Evolutionary conservation across 2,113 vertebrate species (phyloP).

Genomic region (Pangasianodon hypophthalmus): DNA sequence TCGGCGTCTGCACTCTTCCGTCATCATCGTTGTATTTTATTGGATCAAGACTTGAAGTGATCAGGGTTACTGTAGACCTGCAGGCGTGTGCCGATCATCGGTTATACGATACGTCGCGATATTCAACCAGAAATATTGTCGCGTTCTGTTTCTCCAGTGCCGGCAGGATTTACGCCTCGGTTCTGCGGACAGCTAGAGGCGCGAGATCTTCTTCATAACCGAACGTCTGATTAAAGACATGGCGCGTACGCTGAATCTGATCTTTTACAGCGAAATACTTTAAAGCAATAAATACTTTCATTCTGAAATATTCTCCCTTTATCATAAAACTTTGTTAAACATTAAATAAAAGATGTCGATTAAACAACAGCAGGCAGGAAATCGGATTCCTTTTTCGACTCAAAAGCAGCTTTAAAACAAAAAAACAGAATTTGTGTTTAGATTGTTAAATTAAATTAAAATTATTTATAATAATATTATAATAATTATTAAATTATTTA

Average conservation of each 20-base stretch:
- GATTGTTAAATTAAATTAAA: no score
- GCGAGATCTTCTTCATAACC: neutral
- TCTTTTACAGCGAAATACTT: neutral
- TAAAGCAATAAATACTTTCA: neutral
- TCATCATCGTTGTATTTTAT: slow-evolving; percentile 46
- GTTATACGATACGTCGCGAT: neutral
- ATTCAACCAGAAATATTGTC: neutral
- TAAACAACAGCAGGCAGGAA: no score
- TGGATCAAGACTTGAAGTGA: slow-evolving; percentile 54
- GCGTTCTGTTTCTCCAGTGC: neutral
- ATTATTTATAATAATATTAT: no score
- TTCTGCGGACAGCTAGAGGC: neutral
- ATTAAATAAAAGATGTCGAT: neutral
- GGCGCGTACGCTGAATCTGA: neutral
- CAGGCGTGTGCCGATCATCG: neutral
- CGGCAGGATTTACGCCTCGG: no score
- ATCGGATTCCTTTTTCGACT: no score
- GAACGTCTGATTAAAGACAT: neutral
- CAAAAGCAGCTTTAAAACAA: no score
- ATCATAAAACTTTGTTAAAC: neutral
- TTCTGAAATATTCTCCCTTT: neutral
- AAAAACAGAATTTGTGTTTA: no score
- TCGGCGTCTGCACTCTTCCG: neutral
- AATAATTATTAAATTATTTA: no score
- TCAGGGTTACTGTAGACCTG: slow-evolving; percentile 42